These are phyloP conservation scores for Pseudococcus viburni DNA, from an alignment of 2,888 invertebrate species.

Conservation along the genomic window DNA sequence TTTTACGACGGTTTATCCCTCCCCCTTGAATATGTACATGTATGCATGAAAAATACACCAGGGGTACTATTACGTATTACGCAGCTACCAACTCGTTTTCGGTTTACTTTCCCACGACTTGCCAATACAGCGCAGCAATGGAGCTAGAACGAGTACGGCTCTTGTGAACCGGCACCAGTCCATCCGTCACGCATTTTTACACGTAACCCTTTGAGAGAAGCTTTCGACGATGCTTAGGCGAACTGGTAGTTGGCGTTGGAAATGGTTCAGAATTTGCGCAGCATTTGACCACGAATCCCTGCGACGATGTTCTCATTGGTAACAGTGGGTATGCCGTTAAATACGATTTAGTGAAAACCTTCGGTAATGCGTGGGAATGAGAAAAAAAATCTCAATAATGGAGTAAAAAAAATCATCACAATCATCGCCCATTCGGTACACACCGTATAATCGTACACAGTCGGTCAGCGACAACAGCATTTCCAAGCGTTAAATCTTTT, in stretches of 20 bases:
- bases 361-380: constrained; percentile 55
- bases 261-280: neutral
- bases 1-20: constrained; percentile 29
- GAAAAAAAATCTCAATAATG: constrained; percentile 4
- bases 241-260: neutral
- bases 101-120: constrained; percentile 61
- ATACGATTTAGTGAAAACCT: constrained; percentile 20
- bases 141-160: neutral
- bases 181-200: constrained; percentile 47
- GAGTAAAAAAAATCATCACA: neutral
- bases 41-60: neutral
- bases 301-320: neutral
- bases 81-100: constrained; percentile 47
- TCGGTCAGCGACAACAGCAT: neutral
- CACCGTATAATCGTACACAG: neutral
- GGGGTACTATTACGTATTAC: constrained; percentile 40
- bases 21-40: neutral
- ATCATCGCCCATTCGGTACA: constrained; percentile 47
- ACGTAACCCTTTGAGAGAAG: constrained; percentile 9
- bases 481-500: constrained; percentile 17
- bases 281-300: neutral
- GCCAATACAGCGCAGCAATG: constrained; percentile 28
- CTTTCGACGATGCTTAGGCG: neutral
- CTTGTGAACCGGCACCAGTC: constrained; percentile 58
- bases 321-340: neutral